Base-by-base conservation (phyloP, 2,888 invertebrate species). In the Mesodorylaimus sp. region DNA sequence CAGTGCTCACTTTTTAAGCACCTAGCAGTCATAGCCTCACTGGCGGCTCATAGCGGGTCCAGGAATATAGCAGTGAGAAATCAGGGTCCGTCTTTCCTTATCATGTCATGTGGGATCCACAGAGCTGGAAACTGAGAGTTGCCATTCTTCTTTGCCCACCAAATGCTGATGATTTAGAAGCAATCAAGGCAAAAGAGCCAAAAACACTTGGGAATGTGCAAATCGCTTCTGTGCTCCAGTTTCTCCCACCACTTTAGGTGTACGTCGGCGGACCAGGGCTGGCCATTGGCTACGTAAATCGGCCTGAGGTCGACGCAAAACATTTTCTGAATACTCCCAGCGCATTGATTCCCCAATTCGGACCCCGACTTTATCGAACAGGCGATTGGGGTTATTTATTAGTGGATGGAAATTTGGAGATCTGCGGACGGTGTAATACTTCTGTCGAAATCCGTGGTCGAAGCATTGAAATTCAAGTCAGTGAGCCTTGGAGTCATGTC, bases 391-490 rank as follows among this genome's bases (percentile, higher is more conserved):
- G 69, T 19, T 70, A 69, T 54, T 59, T 67, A 58, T 53, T 68
- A 53, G 60, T 65, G 32, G 68, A 68, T 52, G 67, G 67, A 1
- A 63, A 63, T 52, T 58, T 70, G 45, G 69, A 70, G 56, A 70
- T 70, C 26, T 69, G 69, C 57, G 70, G 70, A 1, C 60, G 70
- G 1, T 67, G 67, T 56, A 70, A 70, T 55, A 64, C 67, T 42
- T 66, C 70, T 66, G 69, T 69, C 37, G 67, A 70, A 55, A 64
- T 70, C 25, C 57, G 69, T n/a, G 70, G 70, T 2, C 69, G 69
- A 56, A 66, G 68, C 26, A 67, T 70, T 46, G 70, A 70, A 57
- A 60, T 65, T 48, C 66, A 66, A 62, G 67, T 65, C n/a, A n/a
- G 3, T 39, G 37, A n/a, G 28, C 23, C 10, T 48, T 7, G 13